Conservation (phyloP, 1,140 invertebrate genomes). For the Tetramorium simillimum region DNA sequence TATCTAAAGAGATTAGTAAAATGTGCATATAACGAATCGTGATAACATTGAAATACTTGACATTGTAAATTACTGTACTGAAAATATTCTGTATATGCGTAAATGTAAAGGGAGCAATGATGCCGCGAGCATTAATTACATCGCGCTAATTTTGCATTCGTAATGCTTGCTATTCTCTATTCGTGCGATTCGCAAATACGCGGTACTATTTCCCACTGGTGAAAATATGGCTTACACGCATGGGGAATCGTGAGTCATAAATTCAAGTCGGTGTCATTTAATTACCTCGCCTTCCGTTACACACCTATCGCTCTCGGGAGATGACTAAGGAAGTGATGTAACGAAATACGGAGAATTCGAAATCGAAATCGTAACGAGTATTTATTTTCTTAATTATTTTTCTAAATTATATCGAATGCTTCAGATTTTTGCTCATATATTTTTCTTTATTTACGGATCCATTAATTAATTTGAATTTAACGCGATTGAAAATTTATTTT, state of each 20-base stretch:
- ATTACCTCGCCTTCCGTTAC: conserved; percentile 54
- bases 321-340: conserved; percentile 4
- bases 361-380: background rate
- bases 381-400: background rate
- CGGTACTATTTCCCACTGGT: background rate
- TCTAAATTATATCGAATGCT: background rate
- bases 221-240: conserved; percentile 28
- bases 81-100: background rate
- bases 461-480: conserved; percentile 7
- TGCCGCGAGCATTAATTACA: conserved; percentile 19
- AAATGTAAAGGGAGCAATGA: background rate
- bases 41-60: conserved; percentile 3
- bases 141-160: conserved; percentile 13
- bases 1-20: background rate
- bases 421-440: background rate
- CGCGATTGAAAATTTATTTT: background rate
- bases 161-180: background rate
- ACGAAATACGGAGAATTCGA: background rate
- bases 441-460: background rate
- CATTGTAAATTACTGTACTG: conserved; percentile 2
- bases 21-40: background rate
- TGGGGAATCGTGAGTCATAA: conserved; percentile 39
- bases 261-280: conserved; percentile 49
- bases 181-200: conserved; percentile 1
- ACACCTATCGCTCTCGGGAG: conserved; percentile 38